Evolutionary conservation across 30 jellyfish, hydroid and myxozoan genomes (phyloP), one percentile per base, ranked within the genome.

Genomic region (Catostylus mosaicus): DNA sequence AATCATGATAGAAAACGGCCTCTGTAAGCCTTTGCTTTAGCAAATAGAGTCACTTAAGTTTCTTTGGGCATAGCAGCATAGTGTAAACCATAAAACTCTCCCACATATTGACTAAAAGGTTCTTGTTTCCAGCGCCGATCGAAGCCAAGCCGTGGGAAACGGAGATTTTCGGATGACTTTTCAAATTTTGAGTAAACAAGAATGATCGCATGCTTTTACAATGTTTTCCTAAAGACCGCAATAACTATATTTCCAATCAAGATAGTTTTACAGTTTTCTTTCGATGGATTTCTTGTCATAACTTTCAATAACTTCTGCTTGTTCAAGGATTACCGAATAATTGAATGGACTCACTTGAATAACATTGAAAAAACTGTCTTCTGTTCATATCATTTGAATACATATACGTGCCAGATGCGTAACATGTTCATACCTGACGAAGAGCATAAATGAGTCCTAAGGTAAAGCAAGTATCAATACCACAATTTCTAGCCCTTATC

Each of bases 251-350:
- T 68, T 68, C 80, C 80, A 68, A 68, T 68, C 80, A 68, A 34
- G 80, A 68, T 68, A 34, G 64, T 68, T 68, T 68, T 68, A 68
- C 80, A 34, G 66, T 36, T 35, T 68, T 68, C 59, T 46, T 68
- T 68, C 64, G 34, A n/a, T 37, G 80, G 80, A 68, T 68, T 68
- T 68, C 80, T 68, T 68, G 80, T 37, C 80, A 68, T 33, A 68
- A 68, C 80, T 5, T 68, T 68, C 63, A 34, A 68, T 68, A 18
- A 68, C 56, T 9, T 34, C 19, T 20, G 80, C 36, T 35, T 68
- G 64, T 35, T 1, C 19, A 34, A 3, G 64, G 80, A 68, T 68
- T 68, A 68, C 64, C 59, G 29, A 43, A 34, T 31, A 19, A 27
- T 34, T 43, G 65, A 36, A 68, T 34, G 64, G 80, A 59, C 26